Base-by-base conservation (phyloP, 2,888 invertebrate species). In the Oscheius sp. region DNA sequence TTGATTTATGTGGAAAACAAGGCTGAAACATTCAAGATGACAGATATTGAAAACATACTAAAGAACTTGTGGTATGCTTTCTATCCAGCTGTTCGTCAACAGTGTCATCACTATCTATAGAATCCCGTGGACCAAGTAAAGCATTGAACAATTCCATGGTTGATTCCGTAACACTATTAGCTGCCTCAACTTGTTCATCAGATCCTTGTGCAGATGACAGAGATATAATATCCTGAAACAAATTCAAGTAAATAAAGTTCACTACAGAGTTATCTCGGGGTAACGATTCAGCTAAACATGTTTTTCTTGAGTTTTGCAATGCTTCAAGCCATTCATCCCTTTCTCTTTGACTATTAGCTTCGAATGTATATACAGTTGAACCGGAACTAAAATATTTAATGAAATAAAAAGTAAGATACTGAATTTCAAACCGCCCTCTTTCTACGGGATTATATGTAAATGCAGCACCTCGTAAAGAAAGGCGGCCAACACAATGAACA, bases 361-460 rank as follows among this genome's bases (percentile, higher is more conserved):
- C 83, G 45, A 84, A 61, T 2, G 80, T 68, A 61, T 81, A 74
- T 9, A 75, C 72, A 45, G 80, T 80, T 49, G 72, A 72, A 68
- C 77, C 73, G 1, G 77, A 72, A 50, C 83, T 84, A 67, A 54
- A 77, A 17, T 36, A 12, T 12, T 57, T 9, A 14, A 17, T 20
- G 57, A 24, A 22, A 26, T 24, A 6, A 17, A 20, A 59, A 38
- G 14, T 12, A 36, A 70, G 74, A 64, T 26, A 83, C 82, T 80
- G 82, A 32, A 83, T 81, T 36, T 82, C 83, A 69, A 84, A 84
- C n/a, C 77, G 63, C 9, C 82, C 82, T 44, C 74, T 75, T 49
- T 83, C 80, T 24, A 73, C 67, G 3, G 84, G 82, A 68, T 84
- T 80, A 68, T 79, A 82, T 0, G 81, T 82, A 57, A 84, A 82